phyloP scores from a whole-genome alignment of 2,113 vertebrate species.

The Columba livia region DNA sequence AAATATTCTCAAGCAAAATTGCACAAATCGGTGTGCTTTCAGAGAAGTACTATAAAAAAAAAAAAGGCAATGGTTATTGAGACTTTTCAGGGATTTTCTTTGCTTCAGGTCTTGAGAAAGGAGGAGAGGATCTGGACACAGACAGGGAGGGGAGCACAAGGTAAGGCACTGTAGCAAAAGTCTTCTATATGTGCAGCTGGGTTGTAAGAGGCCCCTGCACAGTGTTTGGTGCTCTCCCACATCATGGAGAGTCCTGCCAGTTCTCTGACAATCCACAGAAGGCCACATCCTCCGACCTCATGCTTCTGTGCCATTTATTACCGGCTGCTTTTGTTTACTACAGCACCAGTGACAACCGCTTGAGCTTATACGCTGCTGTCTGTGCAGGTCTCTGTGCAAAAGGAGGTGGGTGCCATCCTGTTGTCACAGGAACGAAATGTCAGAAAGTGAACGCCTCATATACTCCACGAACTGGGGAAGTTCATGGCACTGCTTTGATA shows the following conservation, averaged over 20 bases:
- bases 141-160: not conserved
- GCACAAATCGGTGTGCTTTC: not conserved
- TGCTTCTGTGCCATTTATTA: not conserved
- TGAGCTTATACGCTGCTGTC: not conserved
- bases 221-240: fast-evolving
- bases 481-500: conserved; percentile 13
- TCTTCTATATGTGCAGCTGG: not conserved
- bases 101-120: not conserved
- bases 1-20: not conserved
- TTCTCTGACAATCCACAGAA: not conserved
- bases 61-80: not conserved
- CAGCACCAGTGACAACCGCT: not conserved
- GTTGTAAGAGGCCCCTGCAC: not conserved
- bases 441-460: not conserved
- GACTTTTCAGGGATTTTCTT: not conserved
- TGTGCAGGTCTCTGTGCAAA: not conserved
- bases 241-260: not conserved
- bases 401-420: not conserved
- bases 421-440: not conserved
- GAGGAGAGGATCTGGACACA: not conserved
- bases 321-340: not conserved
- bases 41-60: not conserved
- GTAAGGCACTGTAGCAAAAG: not conserved
- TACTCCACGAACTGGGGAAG: not conserved
- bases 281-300: not conserved